Percentiles rank a stretch among this genome's conserved stretches.
These are phyloP conservation scores for Sebastolobus altivelis DNA, from an alignment of 2,797 vertebrate genomes.

Conservation along the genomic window DNA sequence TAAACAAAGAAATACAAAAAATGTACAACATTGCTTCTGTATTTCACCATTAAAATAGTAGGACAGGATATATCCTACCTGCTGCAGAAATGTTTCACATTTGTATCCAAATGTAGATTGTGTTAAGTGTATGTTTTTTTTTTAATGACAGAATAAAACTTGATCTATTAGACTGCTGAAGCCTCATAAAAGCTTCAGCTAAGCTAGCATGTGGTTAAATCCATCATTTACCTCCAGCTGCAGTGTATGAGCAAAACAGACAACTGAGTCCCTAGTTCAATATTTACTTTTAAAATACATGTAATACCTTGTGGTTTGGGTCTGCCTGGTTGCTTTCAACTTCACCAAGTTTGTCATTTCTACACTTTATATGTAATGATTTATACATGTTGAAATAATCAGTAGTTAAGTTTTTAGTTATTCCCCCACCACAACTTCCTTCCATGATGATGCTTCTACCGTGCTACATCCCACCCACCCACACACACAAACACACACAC, in stretches of 20 bases:
- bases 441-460: neutral
- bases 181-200: neutral
- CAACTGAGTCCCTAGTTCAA: no score
- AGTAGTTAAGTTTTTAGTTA: neutral
- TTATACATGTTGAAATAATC: neutral
- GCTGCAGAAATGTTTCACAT: neutral
- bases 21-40: neutral
- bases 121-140: neutral
- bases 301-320: neutral
- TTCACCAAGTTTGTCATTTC: neutral
- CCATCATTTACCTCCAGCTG: no score
- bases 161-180: neutral
- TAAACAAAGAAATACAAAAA: neutral
- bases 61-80: no score
- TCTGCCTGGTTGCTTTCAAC: neutral
- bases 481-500: conserved; percentile 11
- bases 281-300: no score
- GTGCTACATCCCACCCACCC: neutral
- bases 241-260: no score
- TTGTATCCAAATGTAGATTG: neutral
- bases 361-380: neutral
- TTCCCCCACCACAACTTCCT: neutral
- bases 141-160: neutral
- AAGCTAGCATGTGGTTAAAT: no score
- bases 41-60: neutral